Evolutionary conservation across 2,797 vertebrate genomes (phyloP), one percentile per base, ranked within the genome.

Genomic region (Danio albolineatus): DNA sequence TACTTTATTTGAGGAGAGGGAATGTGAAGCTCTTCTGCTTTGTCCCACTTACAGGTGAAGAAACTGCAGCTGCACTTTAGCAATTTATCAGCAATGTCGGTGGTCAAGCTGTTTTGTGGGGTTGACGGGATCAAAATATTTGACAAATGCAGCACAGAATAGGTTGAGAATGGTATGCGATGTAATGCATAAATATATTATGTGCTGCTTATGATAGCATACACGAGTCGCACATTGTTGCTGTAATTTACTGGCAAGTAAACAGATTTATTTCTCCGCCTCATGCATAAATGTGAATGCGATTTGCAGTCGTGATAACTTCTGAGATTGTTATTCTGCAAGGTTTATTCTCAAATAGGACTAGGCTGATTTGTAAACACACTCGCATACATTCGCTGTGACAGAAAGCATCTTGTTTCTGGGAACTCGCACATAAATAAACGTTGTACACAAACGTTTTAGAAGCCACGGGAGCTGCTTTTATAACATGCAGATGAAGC

Each of bases 1-100:
- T 89, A 99, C 97, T 0, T 91, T 99, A 82, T 96, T 94, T 77
- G 98, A 99, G 85, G 97, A 98, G 85, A 94, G 98, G 83, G 97
- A 97, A 48, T 99, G 97, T 91, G 97, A 99, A 90, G 92, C 94
- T 62, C 83, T 91, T 81, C 92, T 93, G 28, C 7, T 92, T 56
- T 99, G 98, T 87, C 95, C 96, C 38, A 83, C 87, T 12, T 97
- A 95, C 81, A 94, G 96, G 98, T 97, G 93, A 89, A 84, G 60
- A 72, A 44, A 54, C 19, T 36, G 9, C 39, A 41, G 1, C 44
- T 36, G 9, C 57, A 38, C 19, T 46, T 49, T 60, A n/a, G 43
- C 21, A 7, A 2, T 19, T 57, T 2, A 9, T 57, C 12, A 41
- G 19, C 36, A 41, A n/a, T 49, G 46, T n/a, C 46, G 28, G 73